Base-by-base conservation (phyloP, 2,797 vertebrate genomes). In the Forpus xanthops region DNA sequence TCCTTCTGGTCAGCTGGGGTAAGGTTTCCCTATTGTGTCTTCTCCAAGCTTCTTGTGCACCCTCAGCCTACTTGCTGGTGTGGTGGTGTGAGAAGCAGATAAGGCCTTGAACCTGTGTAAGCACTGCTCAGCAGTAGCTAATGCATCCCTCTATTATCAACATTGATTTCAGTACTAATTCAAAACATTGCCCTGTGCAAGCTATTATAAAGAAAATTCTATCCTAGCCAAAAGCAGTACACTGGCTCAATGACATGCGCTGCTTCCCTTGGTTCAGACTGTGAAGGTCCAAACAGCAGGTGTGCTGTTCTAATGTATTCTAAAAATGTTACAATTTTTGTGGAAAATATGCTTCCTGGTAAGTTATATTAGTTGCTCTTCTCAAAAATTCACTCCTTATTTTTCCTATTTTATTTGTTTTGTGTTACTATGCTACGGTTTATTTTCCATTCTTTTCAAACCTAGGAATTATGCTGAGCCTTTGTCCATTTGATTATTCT, bases 21-120 rank as follows among this genome's bases (percentile, higher is more conserved):
- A 41, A 33, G 20, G 50, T 42, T 44, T 21, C 64, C 44, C 3
- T 1, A 12, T 35, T 60, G 55, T 20, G 53, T 27, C 35, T 13
- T 20, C 28, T 75, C 31, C 37, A 52, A 17, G 0, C 25, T 41
- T 13, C 44, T 67, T 33, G 27, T 19, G 11, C 10, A 31, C 1
- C 13, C 14, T 1, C 3, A 50, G 15, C n/a, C 35, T 70, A 1
- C 7, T 60, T 0, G 0, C 23, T 65, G 30, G 19, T 33, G 12
- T 11, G 2, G 16, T 27, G n/a, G 27, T 6, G 15, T 68, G 25
- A 65, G 60, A 20, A 50, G 30, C 23, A 79, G 31, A 35, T 76
- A 61, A 65, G 24, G 6, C 6, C 30, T 68, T 83, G 11, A 6
- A 17, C 35, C 9, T 39, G 7, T 21, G 7, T 47, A n/a, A 89